Percentiles rank a stretch among this genome's conserved stretches.
These are phyloP conservation scores for Dasyurus viverrinus DNA, from an alignment of 2,113 vertebrate species.

Conservation along the genomic window DNA sequence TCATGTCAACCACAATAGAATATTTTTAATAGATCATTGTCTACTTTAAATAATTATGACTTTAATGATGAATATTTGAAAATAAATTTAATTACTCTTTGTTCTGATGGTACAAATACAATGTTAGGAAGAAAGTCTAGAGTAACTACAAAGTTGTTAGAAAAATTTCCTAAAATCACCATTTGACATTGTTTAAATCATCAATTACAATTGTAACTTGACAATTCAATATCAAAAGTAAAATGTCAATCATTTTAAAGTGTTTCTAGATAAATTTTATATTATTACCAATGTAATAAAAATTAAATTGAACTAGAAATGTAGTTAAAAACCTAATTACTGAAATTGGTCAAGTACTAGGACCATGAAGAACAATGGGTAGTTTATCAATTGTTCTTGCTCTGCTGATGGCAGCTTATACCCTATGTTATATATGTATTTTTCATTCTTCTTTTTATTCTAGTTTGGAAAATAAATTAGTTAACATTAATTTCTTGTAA, in stretches of 20 bases:
- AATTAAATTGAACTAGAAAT: neutral
- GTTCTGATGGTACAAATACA: neutral
- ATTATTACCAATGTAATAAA: neutral
- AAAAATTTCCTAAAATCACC: neutral
- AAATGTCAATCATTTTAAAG: neutral
- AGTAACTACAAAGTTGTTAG: neutral
- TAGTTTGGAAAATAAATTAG: neutral
- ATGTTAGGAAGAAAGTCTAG: neutral
- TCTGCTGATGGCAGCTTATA: neutral
- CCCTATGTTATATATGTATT: neutral
- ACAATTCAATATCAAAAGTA: neutral
- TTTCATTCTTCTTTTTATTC: neutral
- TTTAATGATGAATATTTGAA: neutral
- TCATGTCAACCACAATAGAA: neutral
- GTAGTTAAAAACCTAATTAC: neutral
- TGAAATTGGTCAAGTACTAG: neutral
- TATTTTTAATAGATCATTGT: neutral
- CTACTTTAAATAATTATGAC: neutral
- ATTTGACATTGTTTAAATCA: neutral
- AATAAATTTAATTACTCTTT: neutral
- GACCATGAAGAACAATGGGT: neutral
- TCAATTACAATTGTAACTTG: neutral
- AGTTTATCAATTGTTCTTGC: neutral
- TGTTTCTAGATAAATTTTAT: neutral
- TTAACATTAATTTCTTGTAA: neutral